These are phyloP conservation scores for Paralichthys olivaceus DNA, from an alignment of 2,113 vertebrate species.

Conservation along the genomic window DNA sequence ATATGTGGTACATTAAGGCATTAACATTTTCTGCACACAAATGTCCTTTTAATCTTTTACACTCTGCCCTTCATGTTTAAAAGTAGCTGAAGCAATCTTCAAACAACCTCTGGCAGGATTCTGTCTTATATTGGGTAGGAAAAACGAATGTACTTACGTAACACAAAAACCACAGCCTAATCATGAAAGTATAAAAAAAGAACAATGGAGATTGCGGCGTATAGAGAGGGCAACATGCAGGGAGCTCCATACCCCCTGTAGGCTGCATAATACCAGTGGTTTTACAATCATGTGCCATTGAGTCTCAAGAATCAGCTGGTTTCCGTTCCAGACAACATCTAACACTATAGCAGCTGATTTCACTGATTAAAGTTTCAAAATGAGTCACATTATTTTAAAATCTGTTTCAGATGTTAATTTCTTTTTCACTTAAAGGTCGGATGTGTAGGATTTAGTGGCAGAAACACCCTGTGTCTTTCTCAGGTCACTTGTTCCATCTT, in stretches of 20 bases:
- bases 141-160: no score
- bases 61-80: background rate
- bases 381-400: slow-evolving; percentile 12
- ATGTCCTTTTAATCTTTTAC: background rate
- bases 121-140: no score
- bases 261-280: slow-evolving; percentile 18
- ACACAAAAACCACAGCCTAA: no score
- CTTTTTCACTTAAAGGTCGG: background rate
- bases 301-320: slow-evolving; percentile 48
- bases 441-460: background rate
- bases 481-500: no score
- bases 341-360: slow-evolving; percentile 58
- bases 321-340: slow-evolving; percentile 41
- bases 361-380: slow-evolving; percentile 54
- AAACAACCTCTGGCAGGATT: no score
- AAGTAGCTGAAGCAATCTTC: background rate
- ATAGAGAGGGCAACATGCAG: no score
- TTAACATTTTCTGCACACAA: background rate
- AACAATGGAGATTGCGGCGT: no score
- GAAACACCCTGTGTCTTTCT: background rate
- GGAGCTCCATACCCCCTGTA: background rate
- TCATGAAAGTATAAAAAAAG: no score
- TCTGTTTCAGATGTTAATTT: background rate
- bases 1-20: no score
- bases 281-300: slow-evolving; percentile 58